A percentile compares a stretch with the other conserved stretches of the same genome.
Evolutionary conservation across 2,888 invertebrate species (phyloP).

Genomic region (Schizotus pectinicornis): DNA sequence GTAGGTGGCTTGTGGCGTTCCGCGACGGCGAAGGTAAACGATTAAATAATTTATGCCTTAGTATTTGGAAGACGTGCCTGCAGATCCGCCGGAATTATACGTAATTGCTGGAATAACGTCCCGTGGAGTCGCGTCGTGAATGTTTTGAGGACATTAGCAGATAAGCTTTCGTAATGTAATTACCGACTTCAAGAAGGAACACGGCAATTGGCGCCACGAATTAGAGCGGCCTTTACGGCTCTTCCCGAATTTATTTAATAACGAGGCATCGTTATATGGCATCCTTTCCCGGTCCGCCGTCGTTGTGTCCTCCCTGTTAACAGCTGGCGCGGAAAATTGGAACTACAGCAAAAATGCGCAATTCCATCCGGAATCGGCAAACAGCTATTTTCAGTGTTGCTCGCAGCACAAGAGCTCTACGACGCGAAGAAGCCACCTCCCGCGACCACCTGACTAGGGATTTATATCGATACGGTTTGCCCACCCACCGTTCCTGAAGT

Average conservation of each 20-base stretch:
- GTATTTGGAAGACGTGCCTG: slow-evolving; percentile 26
- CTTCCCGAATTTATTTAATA: slow-evolving; percentile 10
- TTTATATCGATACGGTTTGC: too few species aligned
- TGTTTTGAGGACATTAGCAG: slow-evolving; percentile 32
- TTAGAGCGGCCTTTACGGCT: slow-evolving; percentile 15
- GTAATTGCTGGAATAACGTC: slow-evolving; percentile 21
- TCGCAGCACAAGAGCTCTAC: too few species aligned
- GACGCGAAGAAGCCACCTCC: too few species aligned
- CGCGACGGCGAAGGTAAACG: slow-evolving; percentile 14
- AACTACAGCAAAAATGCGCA: too few species aligned
- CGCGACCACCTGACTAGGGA: too few species aligned
- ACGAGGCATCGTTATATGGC: not conserved
- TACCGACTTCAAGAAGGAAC: slow-evolving; percentile 28
- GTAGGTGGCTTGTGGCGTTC: not conserved
- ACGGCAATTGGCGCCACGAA: slow-evolving; percentile 24
- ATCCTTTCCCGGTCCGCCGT: not conserved
- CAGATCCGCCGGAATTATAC: slow-evolving; percentile 17
- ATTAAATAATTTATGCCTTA: slow-evolving; percentile 28
- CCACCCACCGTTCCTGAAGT: too few species aligned
- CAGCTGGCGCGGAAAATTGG: too few species aligned
- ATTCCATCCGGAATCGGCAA: too few species aligned
- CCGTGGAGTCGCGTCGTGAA: slow-evolving; percentile 17
- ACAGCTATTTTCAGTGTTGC: too few species aligned
- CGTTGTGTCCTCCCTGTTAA: too few species aligned
- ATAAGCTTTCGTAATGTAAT: slow-evolving; percentile 33